These are phyloP conservation scores for Aspidiotus destructor DNA, from an alignment of 2,888 invertebrate species.

Conservation along the genomic window DNA sequence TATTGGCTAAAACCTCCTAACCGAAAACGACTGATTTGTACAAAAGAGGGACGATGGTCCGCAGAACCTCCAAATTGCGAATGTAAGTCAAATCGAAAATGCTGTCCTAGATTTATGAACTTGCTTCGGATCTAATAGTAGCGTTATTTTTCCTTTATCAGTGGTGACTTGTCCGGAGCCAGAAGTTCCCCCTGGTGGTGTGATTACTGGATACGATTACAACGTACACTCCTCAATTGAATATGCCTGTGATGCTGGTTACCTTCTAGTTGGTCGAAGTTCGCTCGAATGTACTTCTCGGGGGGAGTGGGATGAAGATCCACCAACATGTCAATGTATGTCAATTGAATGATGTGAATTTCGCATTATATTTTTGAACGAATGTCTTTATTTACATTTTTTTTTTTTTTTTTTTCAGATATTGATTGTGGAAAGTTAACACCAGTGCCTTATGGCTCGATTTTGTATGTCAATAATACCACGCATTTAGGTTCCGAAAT, in stretches of 20 bases:
- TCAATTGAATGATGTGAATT: constrained; percentile 28
- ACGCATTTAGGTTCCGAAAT: constrained; percentile 74
- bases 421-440: constrained; percentile 81
- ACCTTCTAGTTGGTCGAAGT: constrained; percentile 63
- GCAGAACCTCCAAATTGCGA: constrained; percentile 77
- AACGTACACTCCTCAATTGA: constrained; percentile 78
- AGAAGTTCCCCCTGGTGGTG: constrained; percentile 72
- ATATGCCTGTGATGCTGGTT: constrained; percentile 79
- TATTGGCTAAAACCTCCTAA: constrained; percentile 67
- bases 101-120: no score
- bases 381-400: neutral
- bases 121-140: neutral
- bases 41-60: constrained; percentile 78
- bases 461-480: constrained; percentile 64
- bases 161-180: constrained; percentile 81
- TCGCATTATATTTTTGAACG: neutral
- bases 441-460: constrained; percentile 64
- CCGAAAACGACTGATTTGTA: constrained; percentile 59
- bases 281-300: constrained; percentile 60
- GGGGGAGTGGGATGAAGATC: constrained; percentile 74
- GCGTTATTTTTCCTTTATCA: constrained; percentile 40
- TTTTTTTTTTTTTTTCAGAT: constrained; percentile 48
- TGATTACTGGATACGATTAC: constrained; percentile 79
- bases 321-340: constrained; percentile 77
- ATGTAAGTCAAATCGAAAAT: constrained; percentile 47